Conservation (phyloP, 2,113 vertebrate species). For the Hippopotamus amphibius region DNA sequence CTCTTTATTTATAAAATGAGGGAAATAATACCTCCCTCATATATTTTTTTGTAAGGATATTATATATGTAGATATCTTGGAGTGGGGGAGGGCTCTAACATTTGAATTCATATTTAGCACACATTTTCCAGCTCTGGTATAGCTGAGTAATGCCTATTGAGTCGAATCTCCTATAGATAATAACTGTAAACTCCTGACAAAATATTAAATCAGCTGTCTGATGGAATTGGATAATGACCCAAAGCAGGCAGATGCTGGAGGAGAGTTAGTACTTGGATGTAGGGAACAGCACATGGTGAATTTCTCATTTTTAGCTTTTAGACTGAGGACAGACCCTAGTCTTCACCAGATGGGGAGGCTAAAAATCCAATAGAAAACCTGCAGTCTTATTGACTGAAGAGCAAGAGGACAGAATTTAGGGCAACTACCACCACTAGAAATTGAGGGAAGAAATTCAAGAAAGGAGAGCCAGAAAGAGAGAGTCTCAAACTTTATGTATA, state of each 20-base stretch:
- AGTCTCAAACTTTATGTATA: neutral
- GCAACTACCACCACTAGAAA: neutral
- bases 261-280: neutral
- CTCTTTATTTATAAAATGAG: neutral
- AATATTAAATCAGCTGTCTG: neutral
- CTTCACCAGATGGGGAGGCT: neutral
- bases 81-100: neutral
- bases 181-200: neutral
- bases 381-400: neutral
- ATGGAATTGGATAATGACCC: neutral
- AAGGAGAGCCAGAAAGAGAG: neutral
- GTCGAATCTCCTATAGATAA: neutral
- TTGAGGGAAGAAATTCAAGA: neutral
- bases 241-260: neutral
- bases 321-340: neutral
- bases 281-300: neutral
- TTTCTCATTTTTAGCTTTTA: neutral
- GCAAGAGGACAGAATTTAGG: neutral
- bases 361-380: neutral
- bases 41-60: neutral
- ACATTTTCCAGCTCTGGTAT: neutral
- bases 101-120: neutral
- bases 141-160: neutral
- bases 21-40: neutral
- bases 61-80: neutral